phyloP scores from a whole-genome alignment of 2,797 vertebrate species.

The Artibeus jamaicensis region DNA sequence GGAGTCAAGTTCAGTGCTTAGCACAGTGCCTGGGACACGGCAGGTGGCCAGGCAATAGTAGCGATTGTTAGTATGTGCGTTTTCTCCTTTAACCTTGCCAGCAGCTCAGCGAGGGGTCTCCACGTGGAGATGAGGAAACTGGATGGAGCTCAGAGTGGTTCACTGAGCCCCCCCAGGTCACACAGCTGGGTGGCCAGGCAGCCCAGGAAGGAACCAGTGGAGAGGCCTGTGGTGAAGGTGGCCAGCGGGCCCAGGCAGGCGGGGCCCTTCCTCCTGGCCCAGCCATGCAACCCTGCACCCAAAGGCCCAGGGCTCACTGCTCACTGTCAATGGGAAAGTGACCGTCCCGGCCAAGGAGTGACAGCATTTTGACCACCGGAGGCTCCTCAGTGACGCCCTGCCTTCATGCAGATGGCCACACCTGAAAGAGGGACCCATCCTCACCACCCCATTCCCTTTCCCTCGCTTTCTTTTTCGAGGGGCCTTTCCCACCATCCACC shows the following conservation, averaged over 20 bases:
- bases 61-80: neutral
- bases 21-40: neutral
- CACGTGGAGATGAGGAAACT: neutral
- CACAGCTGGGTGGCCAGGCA: neutral
- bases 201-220: neutral
- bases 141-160: neutral
- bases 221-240: neutral
- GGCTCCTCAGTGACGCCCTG: neutral
- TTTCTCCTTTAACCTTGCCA: neutral
- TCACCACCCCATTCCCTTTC: neutral
- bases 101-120: neutral
- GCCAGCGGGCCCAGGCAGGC: no score
- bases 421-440: no score
- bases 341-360: neutral
- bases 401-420: no score
- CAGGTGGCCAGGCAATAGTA: neutral
- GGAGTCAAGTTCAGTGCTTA: neutral
- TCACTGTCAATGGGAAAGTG: no score
- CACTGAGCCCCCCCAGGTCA: neutral
- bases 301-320: no score
- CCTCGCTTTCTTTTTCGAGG: accelerated
- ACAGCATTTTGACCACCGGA: neutral
- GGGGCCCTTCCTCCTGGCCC: neutral
- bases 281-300: no score
- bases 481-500: neutral